Base-by-base conservation (phyloP, 2,888 invertebrate species). In the Parthenolecanium corni region DNA sequence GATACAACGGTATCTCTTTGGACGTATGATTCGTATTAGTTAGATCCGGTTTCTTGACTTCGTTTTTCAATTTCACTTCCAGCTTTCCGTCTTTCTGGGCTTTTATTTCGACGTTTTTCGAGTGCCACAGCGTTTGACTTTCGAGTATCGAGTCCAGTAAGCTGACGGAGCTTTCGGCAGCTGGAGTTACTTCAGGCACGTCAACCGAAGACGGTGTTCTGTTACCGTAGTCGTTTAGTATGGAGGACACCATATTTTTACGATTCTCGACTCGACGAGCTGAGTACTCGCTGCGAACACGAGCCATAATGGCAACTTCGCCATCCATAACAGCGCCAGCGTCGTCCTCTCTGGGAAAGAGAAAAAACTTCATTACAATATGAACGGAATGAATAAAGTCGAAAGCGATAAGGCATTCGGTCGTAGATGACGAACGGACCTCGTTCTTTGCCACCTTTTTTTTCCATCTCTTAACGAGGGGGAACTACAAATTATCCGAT, bases 81-180 rank as follows among this genome's bases (percentile, higher is more conserved):
- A 58, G 25, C 47, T 25, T 49, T 6, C 58, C 58, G 25, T 58
- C 58, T 46, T 47, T 58, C 16, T 49, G 46, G 14, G 58, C 46
- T 20, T 42, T 44, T 12, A 58, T 58, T 31, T 58, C 58, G 1
- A 58, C 58, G 49, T 58, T 49, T 44, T 49, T 58, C 31, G 58
- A 58, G 47, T 58, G 58, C 58, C 58, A 58, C 31, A 58, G 25
- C 4, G 58, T 58, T 58, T 58, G 58, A 21, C 58, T 58, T 47
- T 58, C 58, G 14, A 58, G 25, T 24, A 58, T 58, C 36, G 58
- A 25, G 38, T 58, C 58, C 31, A 58, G 36, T 14, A 58, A 36
- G 23, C 31, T 47, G 9, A 6, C 44, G 1, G 47, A 31, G 11
- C 11, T 58, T 21, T 20, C 47, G 1, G 36, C 25, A 20, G 21